Base-by-base conservation (phyloP, 1,140 invertebrate species). In the Diabrotica virgifera region DNA sequence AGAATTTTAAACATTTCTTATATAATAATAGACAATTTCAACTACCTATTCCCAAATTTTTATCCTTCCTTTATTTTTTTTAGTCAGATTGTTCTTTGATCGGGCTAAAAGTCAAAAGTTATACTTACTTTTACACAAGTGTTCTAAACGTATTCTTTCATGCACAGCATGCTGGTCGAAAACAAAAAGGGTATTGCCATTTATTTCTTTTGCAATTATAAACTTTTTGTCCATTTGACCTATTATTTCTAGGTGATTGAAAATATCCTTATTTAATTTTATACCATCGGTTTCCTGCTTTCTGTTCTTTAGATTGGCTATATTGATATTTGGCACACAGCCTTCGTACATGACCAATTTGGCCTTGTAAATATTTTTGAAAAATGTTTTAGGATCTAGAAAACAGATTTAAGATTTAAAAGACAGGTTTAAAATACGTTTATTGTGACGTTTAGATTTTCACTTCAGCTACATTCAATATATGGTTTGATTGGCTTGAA, bases 101-200 rank as follows among this genome's bases (percentile, higher is more conserved):
- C n/a, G n/a, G n/a, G n/a, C n/a, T n/a, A 24, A 24, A 24, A 24
- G 24, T 24, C 1, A 24, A 24, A 24, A 24, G 24, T 24, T 24
- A 24, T 4, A n/a, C 57, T 54, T 62, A 72, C 84, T 79, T 77
- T 78, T 73, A 0, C 80, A 71, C 13, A 86, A 74, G 56, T 77
- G 76, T 75, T 91, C 89, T 7, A 90, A 76, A 64, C 85, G 76
- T 56, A 91, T 82, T 77, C 89, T 79, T 78, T 91, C 90, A 78
- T 90, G 85, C 24, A 89, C 88, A 57, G 90, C 90, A 81, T 91
- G 90, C 75, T 91, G 90, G 79, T 91, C 90, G 75, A 91, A 86
- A 36, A 89, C 70, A 5, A 89, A 81, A 12, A 90, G 66, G 57
- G 84, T 76, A 63, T 82, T 68, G 9, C 70, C 72, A 8, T 61